Base-by-base conservation (phyloP, 1,140 invertebrate genomes). In the Stenopsyche tienmushanensis region DNA sequence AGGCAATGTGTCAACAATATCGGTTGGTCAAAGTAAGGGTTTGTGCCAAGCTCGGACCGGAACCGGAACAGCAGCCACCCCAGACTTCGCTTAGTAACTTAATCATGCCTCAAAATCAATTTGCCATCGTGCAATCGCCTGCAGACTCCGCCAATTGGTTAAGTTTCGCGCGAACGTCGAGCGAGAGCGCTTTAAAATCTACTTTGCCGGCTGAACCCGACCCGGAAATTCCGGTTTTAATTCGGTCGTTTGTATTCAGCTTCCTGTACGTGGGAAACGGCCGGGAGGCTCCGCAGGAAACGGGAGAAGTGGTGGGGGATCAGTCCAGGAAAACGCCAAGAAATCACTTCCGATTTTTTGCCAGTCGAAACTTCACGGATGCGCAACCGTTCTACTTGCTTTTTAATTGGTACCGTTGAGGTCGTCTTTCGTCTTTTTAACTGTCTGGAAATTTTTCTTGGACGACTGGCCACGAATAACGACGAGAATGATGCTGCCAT, bases 241-340 rank as follows among this genome's bases (percentile, higher is more conserved):
- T 69, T 69, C 63, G 67, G 58, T 69, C 67, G 63, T 69, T 69
- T 69, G 67, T 69, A 69, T 65, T 65, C 63, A 47, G 64, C 59
- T 65, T 69, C 67, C 63, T 15, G 52, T 42, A 17, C 10, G 47
- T 17, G 15, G 53, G 53, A 34, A 34, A 15, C 49, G 20, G 62
- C 52, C 54, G 41, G 17, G 26, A 25, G 29, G 41, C 42, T 47
- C n/a, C n/a, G n/a, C n/a, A n/a, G n/a, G n/a, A n/a, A n/a, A n/a
- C n/a, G n/a, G 49, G 54, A 15, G 45, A 42, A 57, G 54, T 25
- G 54, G 21, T 29, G 52, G 21, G 13, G 41, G 62, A n/a, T 50
- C n/a, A 25, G 13, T 20, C 17, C 24, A 21, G 62, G 42, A 58
- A 57, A 65, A 45, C 53, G 52, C 23, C 63, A 58, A 47, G 53